Evolutionary conservation across 2,888 invertebrate species (phyloP), one percentile per base, ranked within the genome.

Genomic region (Pardosa pseudoannulata): DNA sequence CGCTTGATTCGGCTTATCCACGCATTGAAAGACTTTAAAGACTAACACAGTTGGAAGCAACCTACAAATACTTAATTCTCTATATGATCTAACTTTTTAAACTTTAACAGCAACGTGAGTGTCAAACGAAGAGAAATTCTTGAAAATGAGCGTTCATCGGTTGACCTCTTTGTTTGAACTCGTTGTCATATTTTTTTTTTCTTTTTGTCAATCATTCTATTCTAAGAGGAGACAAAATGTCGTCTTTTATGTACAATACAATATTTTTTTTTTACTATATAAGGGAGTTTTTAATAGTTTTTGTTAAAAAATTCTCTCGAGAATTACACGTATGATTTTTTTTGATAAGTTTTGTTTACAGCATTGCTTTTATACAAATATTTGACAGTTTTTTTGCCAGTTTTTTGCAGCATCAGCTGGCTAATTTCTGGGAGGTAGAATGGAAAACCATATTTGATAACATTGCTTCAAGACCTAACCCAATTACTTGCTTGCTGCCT

Each of bases 61-160:
- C 62, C 85, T 86, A 86, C 85, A 79, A 74, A 86, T 86, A 86
- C 74, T 74, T 65, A 68, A 74, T 79, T 78, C 46, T 79, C 65
- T 65, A 79, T 71, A 86, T 62, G 68, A 29, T 73, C 85, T 86
- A 86, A 82, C 65, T 76, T 81, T 67, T 29, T 72, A 85, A 86
- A 79, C 79, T 86, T 86, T 79, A 86, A 86, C 85, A 85, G 68
- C 70, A 86, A 79, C 85, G 73, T 68, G 85, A 79, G 74, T 86
- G 70, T 68, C 74, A 74, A 79, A 73, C 83, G 78, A 70, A 70
- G 85, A 64, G 70, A 68, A 79, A 73, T 76, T 70, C 71, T 74
- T 73, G 70, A 50, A 68, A 85, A 56, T 85, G 83, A 78, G 83
- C 83, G 31, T 85, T 75, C 78, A 31, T 50, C 73, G 64, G 67